Percentiles rank a stretch among this genome's conserved stretches.
Evolutionary conservation across 2,888 invertebrate genomes (phyloP).

Genomic region (Oligia strigilis): DNA sequence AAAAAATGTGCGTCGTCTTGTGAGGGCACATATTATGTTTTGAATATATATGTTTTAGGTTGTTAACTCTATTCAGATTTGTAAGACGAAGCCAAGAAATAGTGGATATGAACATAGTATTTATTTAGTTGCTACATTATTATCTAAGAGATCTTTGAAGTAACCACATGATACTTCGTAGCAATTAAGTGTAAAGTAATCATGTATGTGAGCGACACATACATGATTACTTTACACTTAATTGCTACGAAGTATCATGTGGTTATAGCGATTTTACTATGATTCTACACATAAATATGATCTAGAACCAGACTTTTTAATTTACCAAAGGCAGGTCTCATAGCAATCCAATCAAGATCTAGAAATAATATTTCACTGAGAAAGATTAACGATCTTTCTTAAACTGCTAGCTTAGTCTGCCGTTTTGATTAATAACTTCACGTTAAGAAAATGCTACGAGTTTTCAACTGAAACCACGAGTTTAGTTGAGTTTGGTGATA

Average conservation of each 20-base stretch:
- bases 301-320: constrained; percentile 11
- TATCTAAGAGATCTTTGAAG: neutral
- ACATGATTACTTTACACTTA: too few species aligned
- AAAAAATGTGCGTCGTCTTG: neutral
- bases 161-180: neutral
- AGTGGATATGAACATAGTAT: neutral
- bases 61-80: neutral
- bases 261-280: too few species aligned
- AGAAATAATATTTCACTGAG: constrained; percentile 55
- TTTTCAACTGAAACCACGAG: constrained; percentile 18
- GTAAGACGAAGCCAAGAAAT: neutral
- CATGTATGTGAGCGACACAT: neutral
- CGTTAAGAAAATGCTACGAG: constrained; percentile 22
- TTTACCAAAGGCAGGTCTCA: constrained; percentile 20
- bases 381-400: constrained; percentile 62
- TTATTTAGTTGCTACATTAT: neutral
- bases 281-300: neutral
- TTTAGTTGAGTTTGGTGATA: constrained; percentile 20
- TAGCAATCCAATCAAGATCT: constrained; percentile 37
- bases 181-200: neutral
- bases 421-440: constrained; percentile 56
- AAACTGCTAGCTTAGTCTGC: constrained; percentile 42
- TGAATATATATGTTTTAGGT: neutral
- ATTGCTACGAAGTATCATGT: too few species aligned
- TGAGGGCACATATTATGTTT: neutral